phyloP scores from a whole-genome alignment of 1,140 invertebrate genomes.

The Caerostris extrusa region DNA sequence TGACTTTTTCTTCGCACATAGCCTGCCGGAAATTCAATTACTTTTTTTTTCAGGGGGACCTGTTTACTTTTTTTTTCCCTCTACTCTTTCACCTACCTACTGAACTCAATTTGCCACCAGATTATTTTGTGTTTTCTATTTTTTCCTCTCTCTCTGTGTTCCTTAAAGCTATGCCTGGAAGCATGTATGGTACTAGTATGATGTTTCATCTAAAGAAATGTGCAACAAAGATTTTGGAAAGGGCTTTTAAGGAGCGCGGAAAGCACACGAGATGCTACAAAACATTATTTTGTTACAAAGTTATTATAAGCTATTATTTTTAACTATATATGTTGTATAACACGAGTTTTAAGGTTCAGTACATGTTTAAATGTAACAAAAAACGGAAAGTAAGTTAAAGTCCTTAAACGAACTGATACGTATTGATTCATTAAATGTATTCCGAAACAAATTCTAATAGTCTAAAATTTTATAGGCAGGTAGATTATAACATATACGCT shows the following conservation, averaged over 20 bases:
- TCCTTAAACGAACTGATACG: too few species aligned
- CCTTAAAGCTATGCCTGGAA: background rate
- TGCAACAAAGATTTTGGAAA: background rate
- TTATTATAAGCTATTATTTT: too few species aligned
- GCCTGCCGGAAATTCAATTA: conserved; percentile 68
- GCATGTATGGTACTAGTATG: background rate
- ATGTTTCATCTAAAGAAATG: background rate
- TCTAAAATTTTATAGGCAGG: too few species aligned
- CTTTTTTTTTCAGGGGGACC: conserved; percentile 5
- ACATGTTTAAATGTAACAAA: too few species aligned
- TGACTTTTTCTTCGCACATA: background rate
- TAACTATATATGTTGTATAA: too few species aligned
- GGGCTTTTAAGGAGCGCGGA: background rate
- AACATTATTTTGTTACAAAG: too few species aligned
- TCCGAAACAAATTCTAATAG: too few species aligned
- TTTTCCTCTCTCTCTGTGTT: background rate
- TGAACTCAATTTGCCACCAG: conserved; percentile 15
- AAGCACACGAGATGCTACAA: too few species aligned
- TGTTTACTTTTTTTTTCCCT: conserved; percentile 18
- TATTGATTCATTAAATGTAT: too few species aligned
- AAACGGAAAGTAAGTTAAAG: too few species aligned
- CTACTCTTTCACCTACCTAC: background rate
- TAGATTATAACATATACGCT: too few species aligned
- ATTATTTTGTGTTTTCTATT: conserved; percentile 26
- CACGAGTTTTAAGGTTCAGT: too few species aligned